Conservation (phyloP, 2,797 vertebrate genomes). For the Emys orbicularis region DNA sequence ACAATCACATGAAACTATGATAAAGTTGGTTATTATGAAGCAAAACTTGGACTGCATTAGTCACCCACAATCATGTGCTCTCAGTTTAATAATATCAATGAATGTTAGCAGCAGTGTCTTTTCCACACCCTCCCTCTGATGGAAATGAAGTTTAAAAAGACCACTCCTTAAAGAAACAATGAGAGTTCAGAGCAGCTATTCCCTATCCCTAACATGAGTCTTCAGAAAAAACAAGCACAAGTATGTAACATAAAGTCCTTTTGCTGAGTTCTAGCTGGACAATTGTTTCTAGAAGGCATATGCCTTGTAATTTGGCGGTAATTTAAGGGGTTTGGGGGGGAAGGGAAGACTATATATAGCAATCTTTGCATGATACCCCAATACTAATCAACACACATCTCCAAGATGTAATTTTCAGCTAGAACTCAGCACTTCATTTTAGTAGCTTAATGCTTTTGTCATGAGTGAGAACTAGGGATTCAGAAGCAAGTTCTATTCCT, state of each 20-base stretch:
- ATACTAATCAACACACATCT: neutral
- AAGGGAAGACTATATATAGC: neutral
- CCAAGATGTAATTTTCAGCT: neutral
- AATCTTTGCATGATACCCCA: neutral
- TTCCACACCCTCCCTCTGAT: constrained; percentile 70
- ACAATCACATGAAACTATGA: constrained; percentile 47
- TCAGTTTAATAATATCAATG: constrained; percentile 36
- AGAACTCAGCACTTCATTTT: neutral
- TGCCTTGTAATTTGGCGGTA: neutral
- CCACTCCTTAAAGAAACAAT: constrained; percentile 28
- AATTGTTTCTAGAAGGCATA: neutral
- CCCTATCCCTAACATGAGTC: neutral
- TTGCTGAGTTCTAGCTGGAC: neutral
- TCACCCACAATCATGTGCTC: constrained; percentile 64
- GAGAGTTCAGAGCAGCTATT: neutral
- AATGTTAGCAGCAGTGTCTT: fast-evolving
- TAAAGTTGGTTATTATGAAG: constrained; percentile 33
- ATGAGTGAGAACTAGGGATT: neutral
- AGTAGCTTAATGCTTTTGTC: neutral
- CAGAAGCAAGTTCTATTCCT: neutral
- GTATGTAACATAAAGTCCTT: fast-evolving
- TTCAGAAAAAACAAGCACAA: neutral
- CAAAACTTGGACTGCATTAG: constrained; percentile 60
- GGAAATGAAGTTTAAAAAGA: constrained; percentile 29
- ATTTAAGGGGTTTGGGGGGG: neutral